phyloP scores from a whole-genome alignment of 2,797 vertebrate genomes.

The Xenopus petersii region DNA sequence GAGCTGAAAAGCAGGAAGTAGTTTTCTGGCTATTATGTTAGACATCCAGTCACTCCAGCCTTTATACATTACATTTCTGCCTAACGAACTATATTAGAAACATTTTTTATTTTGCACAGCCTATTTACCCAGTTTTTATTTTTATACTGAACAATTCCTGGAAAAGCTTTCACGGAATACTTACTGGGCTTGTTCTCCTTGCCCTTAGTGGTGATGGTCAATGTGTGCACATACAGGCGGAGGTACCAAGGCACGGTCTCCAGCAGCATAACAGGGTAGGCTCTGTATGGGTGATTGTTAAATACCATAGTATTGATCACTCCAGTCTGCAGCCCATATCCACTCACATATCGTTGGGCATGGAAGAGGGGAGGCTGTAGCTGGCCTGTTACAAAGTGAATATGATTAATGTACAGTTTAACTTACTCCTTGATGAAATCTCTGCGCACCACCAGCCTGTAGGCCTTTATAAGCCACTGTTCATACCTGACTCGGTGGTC shows the following conservation, averaged over 20 bases:
- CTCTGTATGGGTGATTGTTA: constrained; percentile 89
- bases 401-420: too few relatives aligned
- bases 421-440: too few relatives aligned
- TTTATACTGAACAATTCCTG: too few relatives aligned
- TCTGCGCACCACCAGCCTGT: too few relatives aligned
- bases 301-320: constrained; percentile 90
- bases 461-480: too few relatives aligned
- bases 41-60: too few relatives aligned
- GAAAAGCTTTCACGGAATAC: constrained; percentile 42
- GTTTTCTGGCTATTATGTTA: too few relatives aligned
- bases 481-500: constrained; percentile 73
- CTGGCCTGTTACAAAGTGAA: constrained; percentile 51
- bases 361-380: constrained; percentile 81
- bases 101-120: too few relatives aligned
- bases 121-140: too few relatives aligned
- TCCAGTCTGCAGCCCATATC: constrained; percentile 88
- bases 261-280: constrained; percentile 88
- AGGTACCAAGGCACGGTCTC: constrained; percentile 95
- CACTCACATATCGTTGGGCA: constrained; percentile 87
- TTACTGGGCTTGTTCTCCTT: constrained; percentile 94
- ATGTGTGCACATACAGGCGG: constrained; percentile 90
- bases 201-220: constrained; percentile 86
- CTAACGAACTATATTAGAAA: too few relatives aligned
- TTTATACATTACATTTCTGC: too few relatives aligned
- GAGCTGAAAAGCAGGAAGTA: too few relatives aligned